These are phyloP conservation scores for Agelaius phoeniceus DNA, from an alignment of 2,113 vertebrate species.

Conservation along the genomic window DNA sequence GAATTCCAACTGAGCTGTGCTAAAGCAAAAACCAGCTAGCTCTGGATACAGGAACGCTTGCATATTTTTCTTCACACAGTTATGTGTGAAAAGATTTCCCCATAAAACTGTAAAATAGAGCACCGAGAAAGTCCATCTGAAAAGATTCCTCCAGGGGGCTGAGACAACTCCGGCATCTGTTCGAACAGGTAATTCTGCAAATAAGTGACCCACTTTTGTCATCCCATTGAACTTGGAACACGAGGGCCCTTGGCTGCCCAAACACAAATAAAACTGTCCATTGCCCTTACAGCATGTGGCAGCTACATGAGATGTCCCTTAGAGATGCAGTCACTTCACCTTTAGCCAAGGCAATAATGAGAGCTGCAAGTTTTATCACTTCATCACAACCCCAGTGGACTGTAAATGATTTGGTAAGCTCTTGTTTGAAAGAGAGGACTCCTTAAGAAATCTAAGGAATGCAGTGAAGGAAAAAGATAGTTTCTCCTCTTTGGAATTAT, in stretches of 20 bases:
- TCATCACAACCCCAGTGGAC: background rate
- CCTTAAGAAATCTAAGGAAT: background rate
- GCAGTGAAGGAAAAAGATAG: background rate
- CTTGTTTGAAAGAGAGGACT: background rate
- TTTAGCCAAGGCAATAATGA: background rate
- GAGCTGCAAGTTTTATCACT: background rate
- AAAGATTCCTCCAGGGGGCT: background rate
- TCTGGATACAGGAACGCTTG: background rate
- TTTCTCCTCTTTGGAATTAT: background rate
- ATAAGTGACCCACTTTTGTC: background rate
- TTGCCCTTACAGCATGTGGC: background rate
- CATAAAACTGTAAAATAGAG: slow-evolving; percentile 8
- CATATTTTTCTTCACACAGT: background rate
- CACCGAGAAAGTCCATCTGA: slow-evolving; percentile 1
- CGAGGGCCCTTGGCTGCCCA: background rate
- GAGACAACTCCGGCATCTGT: background rate
- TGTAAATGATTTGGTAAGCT: background rate
- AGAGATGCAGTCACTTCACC: background rate
- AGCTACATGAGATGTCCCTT: background rate
- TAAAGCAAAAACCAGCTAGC: background rate
- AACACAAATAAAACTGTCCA: background rate
- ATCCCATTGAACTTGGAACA: background rate
- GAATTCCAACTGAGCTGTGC: background rate
- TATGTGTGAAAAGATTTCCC: slow-evolving; percentile 3
- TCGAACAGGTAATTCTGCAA: background rate